Evolutionary conservation across 1,140 invertebrate species (phyloP), one percentile per base, ranked within the genome.

Genomic region (Drosophila rhopaloa): DNA sequence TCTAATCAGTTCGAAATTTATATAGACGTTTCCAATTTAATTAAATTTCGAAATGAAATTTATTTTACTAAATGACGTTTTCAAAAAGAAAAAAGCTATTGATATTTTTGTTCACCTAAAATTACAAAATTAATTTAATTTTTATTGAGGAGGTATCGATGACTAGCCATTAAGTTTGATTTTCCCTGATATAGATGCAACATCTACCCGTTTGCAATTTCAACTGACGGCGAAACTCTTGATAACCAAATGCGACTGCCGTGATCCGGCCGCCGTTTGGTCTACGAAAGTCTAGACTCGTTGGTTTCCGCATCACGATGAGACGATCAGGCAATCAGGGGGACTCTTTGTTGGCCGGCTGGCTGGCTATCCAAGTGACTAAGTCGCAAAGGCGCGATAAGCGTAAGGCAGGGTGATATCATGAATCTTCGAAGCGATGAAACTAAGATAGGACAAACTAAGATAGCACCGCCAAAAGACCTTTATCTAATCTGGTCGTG

Each of bases 251-350:
- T 71, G 51, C 51, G 51, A 41, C 65, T 46, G 70, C 27, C 46
- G 9, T 14, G 11, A 10, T 19, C 7, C 16, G 24, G 67, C 29
- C 65, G 67, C 67, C 67, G 44, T 14, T 71, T 27, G 53, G 67
- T 71, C 67, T 71, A 58, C 65, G 51, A 57, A 48, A 32, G 67
- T 19, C 65, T 68, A 71, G 65, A 71, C 67, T 53, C 16, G 41
- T 16, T 40, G 67, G 67, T 41, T 70, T 71, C 67, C 63, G 65
- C 67, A 70, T 56, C 63, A 68, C 48, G 47, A 70, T 70, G 61
- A 35, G 47, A 14, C 61, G 61, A 65, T 68, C 44, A 51, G 37
- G 60, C 61, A 40, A 68, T 66, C 37, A 43, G 47, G 59, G 61
- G 61, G 40, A 11, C 19, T 47, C 57, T 65, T 67, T 62, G 13